Evolutionary conservation across 2,888 invertebrate species (phyloP).

Genomic region (Scaptomyza reducta): DNA sequence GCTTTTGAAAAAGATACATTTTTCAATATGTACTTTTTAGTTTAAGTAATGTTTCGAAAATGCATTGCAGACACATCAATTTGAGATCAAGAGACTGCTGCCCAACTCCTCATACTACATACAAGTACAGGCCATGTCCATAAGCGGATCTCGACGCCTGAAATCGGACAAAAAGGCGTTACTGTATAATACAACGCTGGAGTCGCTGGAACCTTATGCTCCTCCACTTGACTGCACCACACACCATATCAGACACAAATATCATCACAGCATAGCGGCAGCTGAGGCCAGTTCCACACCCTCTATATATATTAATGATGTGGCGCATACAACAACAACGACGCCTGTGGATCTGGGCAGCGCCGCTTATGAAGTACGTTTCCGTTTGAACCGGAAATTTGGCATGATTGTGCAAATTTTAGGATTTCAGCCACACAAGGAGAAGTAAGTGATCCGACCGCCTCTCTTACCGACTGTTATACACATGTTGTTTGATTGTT

Average conservation of each 20-base stretch:
- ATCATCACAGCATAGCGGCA: conserved; percentile 40
- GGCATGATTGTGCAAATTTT: conserved; percentile 83
- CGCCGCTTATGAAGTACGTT: conserved; percentile 77
- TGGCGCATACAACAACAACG: conserved; percentile 16
- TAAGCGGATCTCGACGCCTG: conserved; percentile 88
- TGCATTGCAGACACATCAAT: conserved; percentile 86
- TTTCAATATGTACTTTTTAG: no score
- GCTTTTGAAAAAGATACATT: not conserved
- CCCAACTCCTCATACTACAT: conserved; percentile 90
- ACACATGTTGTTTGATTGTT: conserved; percentile 57
- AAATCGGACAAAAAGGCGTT: conserved; percentile 89
- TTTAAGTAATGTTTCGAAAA: not conserved
- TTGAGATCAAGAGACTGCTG: conserved; percentile 88
- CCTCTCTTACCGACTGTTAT: not conserved
- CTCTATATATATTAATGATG: conserved; percentile 41
- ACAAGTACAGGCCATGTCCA: conserved; percentile 90
- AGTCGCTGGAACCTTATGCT: conserved; percentile 57
- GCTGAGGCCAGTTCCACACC: conserved; percentile 43
- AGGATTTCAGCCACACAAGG: conserved; percentile 81
- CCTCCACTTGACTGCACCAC: conserved; percentile 65
- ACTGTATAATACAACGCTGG: conserved; percentile 88
- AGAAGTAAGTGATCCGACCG: conserved; percentile 74
- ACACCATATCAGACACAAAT: conserved; percentile 55
- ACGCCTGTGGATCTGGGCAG: conserved; percentile 21
- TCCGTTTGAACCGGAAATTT: conserved; percentile 82